Evolutionary conservation across 2,113 vertebrate species (phyloP).

Genomic region (Dipodomys merriami): DNA sequence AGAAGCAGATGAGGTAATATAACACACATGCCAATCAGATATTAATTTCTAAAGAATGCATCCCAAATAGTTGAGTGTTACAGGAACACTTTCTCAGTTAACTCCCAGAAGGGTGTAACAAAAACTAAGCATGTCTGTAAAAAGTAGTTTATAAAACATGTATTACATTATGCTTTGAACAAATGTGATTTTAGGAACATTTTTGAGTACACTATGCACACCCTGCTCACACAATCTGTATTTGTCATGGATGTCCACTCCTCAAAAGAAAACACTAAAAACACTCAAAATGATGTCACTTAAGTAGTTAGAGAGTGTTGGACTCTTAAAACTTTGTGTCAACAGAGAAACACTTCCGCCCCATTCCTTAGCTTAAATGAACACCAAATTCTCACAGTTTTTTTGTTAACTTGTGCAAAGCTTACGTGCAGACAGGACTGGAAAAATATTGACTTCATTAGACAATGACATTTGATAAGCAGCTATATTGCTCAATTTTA

Average conservation of each 20-base stretch:
- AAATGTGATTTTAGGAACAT: constrained; percentile 30
- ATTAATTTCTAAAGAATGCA: constrained; percentile 79
- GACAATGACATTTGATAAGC: constrained; percentile 1
- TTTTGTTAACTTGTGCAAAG: constrained; percentile 18
- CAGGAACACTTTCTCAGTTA: constrained; percentile 76
- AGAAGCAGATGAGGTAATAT: constrained; percentile 79
- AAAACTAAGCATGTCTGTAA: constrained; percentile 66
- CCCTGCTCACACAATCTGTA: not conserved
- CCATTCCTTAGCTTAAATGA: not conserved
- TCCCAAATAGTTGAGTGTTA: constrained; percentile 71
- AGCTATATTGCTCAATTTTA: not conserved
- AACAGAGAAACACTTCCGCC: not conserved
- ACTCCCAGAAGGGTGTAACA: constrained; percentile 83
- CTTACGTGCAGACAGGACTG: not conserved
- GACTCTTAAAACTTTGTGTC: not conserved
- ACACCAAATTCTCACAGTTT: not conserved
- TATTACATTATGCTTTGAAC: constrained; percentile 40
- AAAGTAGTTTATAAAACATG: constrained; percentile 67
- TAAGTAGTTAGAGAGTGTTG: not conserved
- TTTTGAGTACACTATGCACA: constrained; percentile 33
- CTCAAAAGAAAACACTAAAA: constrained; percentile 69
- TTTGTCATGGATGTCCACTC: constrained; percentile 57
- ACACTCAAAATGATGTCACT: not conserved
- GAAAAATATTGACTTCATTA: not conserved
- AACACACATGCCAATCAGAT: constrained; percentile 64